These are phyloP conservation scores for Macrobrachium rosenbergii DNA, from an alignment of 1,140 invertebrate species.

Conservation along the genomic window DNA sequence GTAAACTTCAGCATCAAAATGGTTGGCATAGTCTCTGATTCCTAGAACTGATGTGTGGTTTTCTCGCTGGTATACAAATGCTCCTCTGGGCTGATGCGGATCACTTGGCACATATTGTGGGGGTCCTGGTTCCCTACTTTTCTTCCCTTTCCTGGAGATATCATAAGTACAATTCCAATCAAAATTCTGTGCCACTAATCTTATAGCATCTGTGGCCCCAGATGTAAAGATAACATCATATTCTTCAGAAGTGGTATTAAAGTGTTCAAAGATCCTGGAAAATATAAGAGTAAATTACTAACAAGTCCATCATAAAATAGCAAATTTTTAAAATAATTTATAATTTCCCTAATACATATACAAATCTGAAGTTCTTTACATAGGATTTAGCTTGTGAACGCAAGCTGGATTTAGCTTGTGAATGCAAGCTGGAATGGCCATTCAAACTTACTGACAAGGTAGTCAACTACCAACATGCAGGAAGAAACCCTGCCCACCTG, in stretches of 20 bases:
- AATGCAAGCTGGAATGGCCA: too few species aligned
- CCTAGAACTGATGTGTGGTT: slow-evolving; percentile 97
- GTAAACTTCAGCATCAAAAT: slow-evolving; percentile 56
- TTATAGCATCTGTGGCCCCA: slow-evolving; percentile 87
- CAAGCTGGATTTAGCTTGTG: too few species aligned
- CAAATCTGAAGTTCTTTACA: too few species aligned
- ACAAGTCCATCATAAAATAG: slow-evolving; percentile 30
- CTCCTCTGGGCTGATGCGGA: slow-evolving; percentile 70
- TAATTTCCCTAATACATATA: not conserved
- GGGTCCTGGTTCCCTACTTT: too few species aligned
- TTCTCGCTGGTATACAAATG: slow-evolving; percentile 87
- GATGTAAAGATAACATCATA: slow-evolving; percentile 93
- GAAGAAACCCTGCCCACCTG: too few species aligned
- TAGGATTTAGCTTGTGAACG: too few species aligned
- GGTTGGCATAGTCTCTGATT: slow-evolving; percentile 78
- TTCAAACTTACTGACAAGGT: too few species aligned
- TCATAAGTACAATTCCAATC: slow-evolving; percentile 71
- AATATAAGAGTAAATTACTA: slow-evolving; percentile 65
- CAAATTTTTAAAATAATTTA: not conserved
- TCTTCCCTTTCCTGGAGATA: too few species aligned
- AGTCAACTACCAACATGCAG: too few species aligned
- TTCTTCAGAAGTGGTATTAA: slow-evolving; percentile 83
- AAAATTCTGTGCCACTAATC: slow-evolving; percentile 88
- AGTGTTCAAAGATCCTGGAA: slow-evolving; percentile 84
- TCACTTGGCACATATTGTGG: too few species aligned